Conservation (phyloP, 2,113 vertebrate species). For the Podarcis muralis region DNA sequence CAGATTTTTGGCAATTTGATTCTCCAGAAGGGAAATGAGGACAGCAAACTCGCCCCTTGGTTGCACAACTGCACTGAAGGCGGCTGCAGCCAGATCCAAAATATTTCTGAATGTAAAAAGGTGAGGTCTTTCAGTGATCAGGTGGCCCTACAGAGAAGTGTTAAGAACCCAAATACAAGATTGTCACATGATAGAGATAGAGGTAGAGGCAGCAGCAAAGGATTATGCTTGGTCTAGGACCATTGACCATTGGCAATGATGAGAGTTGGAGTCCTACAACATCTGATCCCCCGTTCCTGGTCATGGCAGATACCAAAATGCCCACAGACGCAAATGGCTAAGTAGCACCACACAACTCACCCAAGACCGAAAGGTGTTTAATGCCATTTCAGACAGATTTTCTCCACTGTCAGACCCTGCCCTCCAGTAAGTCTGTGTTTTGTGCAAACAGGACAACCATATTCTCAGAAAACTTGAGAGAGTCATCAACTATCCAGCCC, state of each 20-base stretch:
- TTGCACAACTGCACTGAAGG: neutral
- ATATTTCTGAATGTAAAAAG: neutral
- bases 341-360: neutral
- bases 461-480: conserved; percentile 9
- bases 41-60: neutral
- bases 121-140: neutral
- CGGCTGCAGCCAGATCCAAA: neutral
- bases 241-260: neutral
- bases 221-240: neutral
- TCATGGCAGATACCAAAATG: neutral
- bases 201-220: neutral
- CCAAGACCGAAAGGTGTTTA: neutral
- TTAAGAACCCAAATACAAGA: neutral
- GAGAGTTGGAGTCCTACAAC: neutral
- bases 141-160: neutral
- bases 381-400: conserved; percentile 9
- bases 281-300: neutral
- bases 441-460: neutral
- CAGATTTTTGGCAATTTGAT: neutral
- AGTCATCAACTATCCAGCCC: conserved; percentile 16
- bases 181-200: neutral
- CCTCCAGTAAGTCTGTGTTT: neutral
- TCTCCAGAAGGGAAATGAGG: neutral
- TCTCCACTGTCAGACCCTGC: neutral
- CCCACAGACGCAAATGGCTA: neutral